A percentile compares a stretch with the other conserved stretches of the same genome.
phyloP scores from a whole-genome alignment of 2,888 invertebrate genomes.

The Ceratothoa steindachneri region DNA sequence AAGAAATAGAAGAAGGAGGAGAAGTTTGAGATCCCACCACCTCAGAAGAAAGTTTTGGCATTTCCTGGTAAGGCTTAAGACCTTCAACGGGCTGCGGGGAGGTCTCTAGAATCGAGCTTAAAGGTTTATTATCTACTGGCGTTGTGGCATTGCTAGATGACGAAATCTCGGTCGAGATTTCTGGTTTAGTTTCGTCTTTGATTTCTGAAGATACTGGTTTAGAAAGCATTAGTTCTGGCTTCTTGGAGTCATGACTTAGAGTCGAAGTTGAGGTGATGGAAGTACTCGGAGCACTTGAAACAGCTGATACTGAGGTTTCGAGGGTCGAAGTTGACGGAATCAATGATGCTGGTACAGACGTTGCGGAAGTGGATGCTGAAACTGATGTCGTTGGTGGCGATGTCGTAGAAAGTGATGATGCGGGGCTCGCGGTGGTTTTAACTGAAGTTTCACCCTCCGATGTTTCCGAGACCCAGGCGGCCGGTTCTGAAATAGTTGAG shows the following conservation, averaged over 20 bases:
- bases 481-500: not conserved
- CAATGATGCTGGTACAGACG: not conserved
- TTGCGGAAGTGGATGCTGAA: not conserved
- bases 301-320: not conserved
- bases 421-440: not conserved
- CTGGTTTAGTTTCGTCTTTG: not conserved
- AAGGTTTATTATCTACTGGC: not conserved
- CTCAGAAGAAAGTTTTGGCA: slow-evolving; percentile 7
- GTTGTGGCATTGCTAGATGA: slow-evolving; percentile 1
- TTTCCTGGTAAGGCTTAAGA: slow-evolving; percentile 6
- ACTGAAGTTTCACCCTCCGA: not conserved
- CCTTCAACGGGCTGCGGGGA: not conserved
- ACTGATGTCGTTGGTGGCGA: not conserved
- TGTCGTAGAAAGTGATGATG: not conserved
- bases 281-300: not conserved
- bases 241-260: not conserved
- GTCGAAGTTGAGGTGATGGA: not conserved
- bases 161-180: not conserved
- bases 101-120: slow-evolving; percentile 2
- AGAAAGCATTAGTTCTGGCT: no score
- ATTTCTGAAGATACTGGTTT: not conserved
- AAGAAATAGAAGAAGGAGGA: slow-evolving; percentile 9
- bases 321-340: not conserved
- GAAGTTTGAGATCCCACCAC: slow-evolving; percentile 1
- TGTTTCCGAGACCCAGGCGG: not conserved